Base-by-base conservation (phyloP, 2,888 invertebrate species). In the Dasypogon diadema region DNA sequence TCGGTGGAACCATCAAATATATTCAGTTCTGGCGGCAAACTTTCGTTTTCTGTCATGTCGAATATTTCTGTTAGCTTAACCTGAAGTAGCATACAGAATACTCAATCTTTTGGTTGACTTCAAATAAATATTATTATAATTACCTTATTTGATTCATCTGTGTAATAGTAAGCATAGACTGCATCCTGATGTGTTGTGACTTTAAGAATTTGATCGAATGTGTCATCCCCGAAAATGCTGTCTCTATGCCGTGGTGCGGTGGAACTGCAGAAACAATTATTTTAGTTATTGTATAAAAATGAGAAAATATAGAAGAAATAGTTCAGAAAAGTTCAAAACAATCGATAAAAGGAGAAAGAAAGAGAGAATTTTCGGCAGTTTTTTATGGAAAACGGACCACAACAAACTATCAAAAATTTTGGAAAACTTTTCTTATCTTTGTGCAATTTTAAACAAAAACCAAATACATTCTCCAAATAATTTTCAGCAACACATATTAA, bases 51-150 rank as follows among this genome's bases (percentile, higher is more conserved):
- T 0, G 93, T 93, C 82, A 95, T 93, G 85, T 96, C 95, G 84
- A 93, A 95, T 81, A 96, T 95, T 88, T 96, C 95, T 1, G 95
- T 95, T 81, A 96, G 92, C 86, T 93, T 93, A 81, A 95, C 91
- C 91, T 92, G 85, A 4, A 85, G 84, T 6, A 85, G 84, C 5
- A 60, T n/a, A 60, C 14, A 12, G 34, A 14, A 26, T n/a, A 30
- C 30, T 30, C 8, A 30, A n/a, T n/a, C n/a, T n/a, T n/a, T n/a
- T n/a, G n/a, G 24, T 34, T 37, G 37, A 30, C n/a, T n/a, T n/a
- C n/a, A n/a, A n/a, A n/a, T n/a, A n/a, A 21, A 48, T n/a, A n/a
- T n/a, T 4, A 77, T 24, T 70, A 70, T 3, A 51, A 34, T 74
- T 84, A 92, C 92, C 88, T 94, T 92, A 85, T 95, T 94, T 81